Evolutionary conservation across 2,113 vertebrate genomes (phyloP).

Genomic region (Calyptommatus sinebrachiatus): DNA sequence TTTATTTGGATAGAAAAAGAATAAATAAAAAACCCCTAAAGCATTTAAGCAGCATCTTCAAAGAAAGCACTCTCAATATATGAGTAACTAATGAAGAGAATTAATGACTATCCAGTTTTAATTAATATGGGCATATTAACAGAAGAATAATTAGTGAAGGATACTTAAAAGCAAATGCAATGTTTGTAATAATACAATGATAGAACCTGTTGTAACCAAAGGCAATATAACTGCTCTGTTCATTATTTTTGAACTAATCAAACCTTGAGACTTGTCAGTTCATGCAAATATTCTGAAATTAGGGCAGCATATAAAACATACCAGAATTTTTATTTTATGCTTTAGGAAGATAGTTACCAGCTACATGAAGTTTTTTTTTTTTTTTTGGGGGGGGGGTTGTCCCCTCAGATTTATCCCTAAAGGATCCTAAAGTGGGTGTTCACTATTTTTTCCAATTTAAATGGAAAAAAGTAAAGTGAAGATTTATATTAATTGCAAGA

Average conservation of each 20-base stretch:
- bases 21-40: constrained; percentile 3
- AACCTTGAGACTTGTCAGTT: background rate
- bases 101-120: constrained; percentile 34
- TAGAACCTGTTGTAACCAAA: background rate
- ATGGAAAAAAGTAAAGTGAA: background rate
- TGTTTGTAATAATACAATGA: background rate
- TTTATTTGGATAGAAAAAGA: background rate
- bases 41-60: constrained; percentile 32
- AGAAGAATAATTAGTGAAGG: constrained; percentile 37
- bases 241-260: background rate
- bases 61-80: background rate
- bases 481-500: background rate
- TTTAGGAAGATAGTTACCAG: background rate
- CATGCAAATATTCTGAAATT: background rate
- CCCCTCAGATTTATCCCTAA: background rate
- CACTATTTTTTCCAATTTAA: background rate
- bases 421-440: background rate
- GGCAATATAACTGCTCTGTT: background rate
- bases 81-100: constrained; percentile 45
- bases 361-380: background rate
- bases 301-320: background rate
- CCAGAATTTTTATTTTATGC: background rate
- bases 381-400: background rate
- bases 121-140: constrained; percentile 42
- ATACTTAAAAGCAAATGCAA: constrained; percentile 38